These are phyloP conservation scores for Ylistrum balloti DNA, from an alignment of 1,140 invertebrate genomes.

Conservation along the genomic window DNA sequence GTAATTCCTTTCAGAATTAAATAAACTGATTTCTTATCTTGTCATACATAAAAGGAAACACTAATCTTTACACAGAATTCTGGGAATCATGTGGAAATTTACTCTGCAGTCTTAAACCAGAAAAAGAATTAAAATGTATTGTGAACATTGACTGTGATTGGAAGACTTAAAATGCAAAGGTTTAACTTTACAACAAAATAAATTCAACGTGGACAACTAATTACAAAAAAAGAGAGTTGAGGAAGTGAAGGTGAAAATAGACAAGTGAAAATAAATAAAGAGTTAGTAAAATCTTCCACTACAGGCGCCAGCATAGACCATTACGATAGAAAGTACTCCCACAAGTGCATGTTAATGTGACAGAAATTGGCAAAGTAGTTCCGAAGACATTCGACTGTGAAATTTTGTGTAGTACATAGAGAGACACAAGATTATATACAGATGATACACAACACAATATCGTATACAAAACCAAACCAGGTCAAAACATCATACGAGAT, in stretches of 20 bases:
- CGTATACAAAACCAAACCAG: not conserved
- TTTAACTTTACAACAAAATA: not conserved
- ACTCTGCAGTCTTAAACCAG: too few relatives aligned
- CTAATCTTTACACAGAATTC: too few relatives aligned
- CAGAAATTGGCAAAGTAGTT: not conserved
- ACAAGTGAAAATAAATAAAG: not conserved
- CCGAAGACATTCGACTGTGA: constrained; percentile 32
- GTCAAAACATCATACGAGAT: not conserved
- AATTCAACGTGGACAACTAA: constrained; percentile 58
- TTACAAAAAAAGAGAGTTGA: constrained; percentile 42
- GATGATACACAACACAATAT: not conserved
- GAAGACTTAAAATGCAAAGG: not conserved
- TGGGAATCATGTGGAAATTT: too few relatives aligned
- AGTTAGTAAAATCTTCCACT: not conserved
- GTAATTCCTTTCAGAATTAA: too few relatives aligned
- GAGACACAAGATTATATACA: not conserved
- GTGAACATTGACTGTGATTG: too few relatives aligned
- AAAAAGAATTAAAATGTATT: too few relatives aligned
- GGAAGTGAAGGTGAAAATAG: not conserved
- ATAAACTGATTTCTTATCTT: too few relatives aligned
- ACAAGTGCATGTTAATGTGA: constrained; percentile 34
- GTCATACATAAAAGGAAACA: too few relatives aligned
- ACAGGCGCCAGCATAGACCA: not conserved
- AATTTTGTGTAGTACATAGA: not conserved
- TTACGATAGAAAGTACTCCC: not conserved